phyloP scores from a whole-genome alignment of 2,888 invertebrate species.

The Netelia fuscicornis region DNA sequence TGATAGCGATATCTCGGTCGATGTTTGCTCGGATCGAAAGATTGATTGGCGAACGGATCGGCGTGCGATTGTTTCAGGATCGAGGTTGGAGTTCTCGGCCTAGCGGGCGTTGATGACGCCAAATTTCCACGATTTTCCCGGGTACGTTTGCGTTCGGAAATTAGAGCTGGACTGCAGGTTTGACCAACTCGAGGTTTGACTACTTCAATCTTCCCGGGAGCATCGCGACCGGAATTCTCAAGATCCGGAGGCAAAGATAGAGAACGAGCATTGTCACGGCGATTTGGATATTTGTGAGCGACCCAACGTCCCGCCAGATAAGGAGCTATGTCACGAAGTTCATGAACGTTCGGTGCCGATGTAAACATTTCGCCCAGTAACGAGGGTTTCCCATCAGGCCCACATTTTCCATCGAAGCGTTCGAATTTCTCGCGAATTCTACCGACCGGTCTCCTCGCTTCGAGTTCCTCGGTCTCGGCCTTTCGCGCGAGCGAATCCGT shows the following conservation, averaged over 20 bases:
- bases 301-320: slow-evolving; percentile 93
- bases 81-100: slow-evolving; percentile 82
- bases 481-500: slow-evolving; percentile 77
- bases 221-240: slow-evolving; percentile 62
- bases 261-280: slow-evolving; percentile 89
- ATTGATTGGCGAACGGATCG: slow-evolving; percentile 88
- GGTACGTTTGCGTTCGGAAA: slow-evolving; percentile 42
- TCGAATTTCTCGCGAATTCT: slow-evolving; percentile 91
- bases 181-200: slow-evolving; percentile 45
- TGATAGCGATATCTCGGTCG: slow-evolving; percentile 92
- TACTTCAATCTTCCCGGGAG: slow-evolving; percentile 22
- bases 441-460: slow-evolving; percentile 88
- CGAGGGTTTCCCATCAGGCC: slow-evolving; percentile 84
- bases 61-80: slow-evolving; percentile 81
- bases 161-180: slow-evolving; percentile 16
- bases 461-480: slow-evolving; percentile 80
- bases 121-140: slow-evolving; percentile 35
- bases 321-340: slow-evolving; percentile 91
- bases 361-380: slow-evolving; percentile 92
- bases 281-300: slow-evolving; percentile 91
- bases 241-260: slow-evolving; percentile 86
- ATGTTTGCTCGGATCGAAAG: slow-evolving; percentile 91
- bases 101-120: slow-evolving; percentile 72
- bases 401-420: slow-evolving; percentile 77
- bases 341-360: slow-evolving; percentile 92